Base-by-base conservation (phyloP, 2,797 vertebrate species). In the Peromyscus attwateri region DNA sequence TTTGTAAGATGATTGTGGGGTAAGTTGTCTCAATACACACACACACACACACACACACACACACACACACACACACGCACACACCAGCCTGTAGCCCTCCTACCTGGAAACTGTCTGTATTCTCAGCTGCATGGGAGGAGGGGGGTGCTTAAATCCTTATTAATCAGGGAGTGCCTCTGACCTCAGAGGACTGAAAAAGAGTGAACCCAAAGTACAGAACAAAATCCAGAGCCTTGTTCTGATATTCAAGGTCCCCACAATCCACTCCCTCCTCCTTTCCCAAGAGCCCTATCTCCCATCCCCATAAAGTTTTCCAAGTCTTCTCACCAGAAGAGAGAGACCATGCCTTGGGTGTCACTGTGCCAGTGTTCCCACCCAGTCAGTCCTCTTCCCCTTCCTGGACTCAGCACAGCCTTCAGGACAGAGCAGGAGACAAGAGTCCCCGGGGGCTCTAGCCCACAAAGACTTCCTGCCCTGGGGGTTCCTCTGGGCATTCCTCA, bases 171-270 rank as follows among this genome's bases (percentile, higher is more conserved):
- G n/a, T 27, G n/a, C 70, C 73, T 87, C 49, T 75, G 40, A 91
- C 68, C 88, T 76, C 37, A 52, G 29, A n/a, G 21, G 29, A 70
- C 64, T 37, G 79, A 95, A 91, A 40, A 66, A 92, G 14, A 95
- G 17, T 79, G 34, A 80, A 79, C 57, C 79, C 70, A 96, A 83
- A 92, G 82, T 79, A 92, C 93, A 84, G 66, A 89, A 88, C 66
- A 66, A 93, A 95, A 89, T 66, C 64, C 64, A 66, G 96, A 46
- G 82, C 12, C 57, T 80, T 37, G 21, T 37, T 87, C 79, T 87
- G 79, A 60, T 60, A 52, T 29, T 73, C 31, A 70, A 57, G 55
- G 57, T 82, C 85, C 68, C 76, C 13, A 7, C n/a, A 29, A 37
- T 68, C 73, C 79, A 68, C 23, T 60, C 31, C 37, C 64, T 34